Evolutionary conservation across 2,888 invertebrate genomes (phyloP).

Genomic region (Drosophila neutralis): DNA sequence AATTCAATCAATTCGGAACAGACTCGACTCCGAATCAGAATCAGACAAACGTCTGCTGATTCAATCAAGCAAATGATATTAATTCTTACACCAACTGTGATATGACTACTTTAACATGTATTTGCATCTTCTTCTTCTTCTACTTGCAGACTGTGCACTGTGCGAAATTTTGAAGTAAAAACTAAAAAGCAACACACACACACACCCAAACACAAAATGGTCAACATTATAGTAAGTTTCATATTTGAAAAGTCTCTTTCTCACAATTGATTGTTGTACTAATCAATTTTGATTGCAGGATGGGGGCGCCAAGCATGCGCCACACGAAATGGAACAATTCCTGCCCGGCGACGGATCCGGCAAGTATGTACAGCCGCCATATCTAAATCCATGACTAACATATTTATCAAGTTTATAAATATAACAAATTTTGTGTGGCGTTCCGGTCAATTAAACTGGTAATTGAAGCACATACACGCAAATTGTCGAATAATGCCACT

Average conservation of each 20-base stretch:
- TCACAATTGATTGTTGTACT: slow-evolving; percentile 6
- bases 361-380: slow-evolving; percentile 73
- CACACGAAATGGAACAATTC: slow-evolving; percentile 93
- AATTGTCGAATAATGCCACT: slow-evolving; percentile 39
- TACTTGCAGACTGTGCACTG: slow-evolving; percentile 40
- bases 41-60: slow-evolving; percentile 48
- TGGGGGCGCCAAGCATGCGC: slow-evolving; percentile 82
- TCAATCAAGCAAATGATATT: slow-evolving; percentile 42
- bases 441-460: slow-evolving; percentile 58
- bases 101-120: slow-evolving; percentile 21
- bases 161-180: slow-evolving; percentile 9
- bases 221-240: slow-evolving; percentile 81
- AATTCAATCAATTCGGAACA: slow-evolving; percentile 19
- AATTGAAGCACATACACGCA: slow-evolving; percentile 24
- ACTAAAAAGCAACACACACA: background rate
- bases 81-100: slow-evolving; percentile 12
- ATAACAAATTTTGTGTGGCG: slow-evolving; percentile 36
- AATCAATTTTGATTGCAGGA: slow-evolving; percentile 64
- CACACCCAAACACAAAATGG: slow-evolving; percentile 70
- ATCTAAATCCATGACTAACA: slow-evolving; percentile 5
- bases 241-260: background rate
- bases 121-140: slow-evolving; percentile 2
- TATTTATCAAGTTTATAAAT: slow-evolving; percentile 30
- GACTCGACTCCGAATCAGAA: slow-evolving; percentile 28
- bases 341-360: slow-evolving; percentile 87